These are phyloP conservation scores for Rosalia funebris DNA, from an alignment of 2,888 invertebrate species.

Conservation along the genomic window DNA sequence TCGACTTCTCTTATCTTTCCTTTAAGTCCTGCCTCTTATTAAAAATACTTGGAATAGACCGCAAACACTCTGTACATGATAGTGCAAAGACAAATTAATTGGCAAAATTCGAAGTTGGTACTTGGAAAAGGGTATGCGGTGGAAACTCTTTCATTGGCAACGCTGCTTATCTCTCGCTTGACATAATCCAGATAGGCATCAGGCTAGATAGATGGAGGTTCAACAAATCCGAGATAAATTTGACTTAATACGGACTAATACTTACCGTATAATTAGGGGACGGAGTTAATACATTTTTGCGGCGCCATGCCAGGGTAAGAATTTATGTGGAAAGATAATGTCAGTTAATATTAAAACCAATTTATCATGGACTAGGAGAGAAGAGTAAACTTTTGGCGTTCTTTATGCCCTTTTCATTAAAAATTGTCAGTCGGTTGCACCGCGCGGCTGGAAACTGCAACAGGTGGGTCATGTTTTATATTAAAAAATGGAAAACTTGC, in stretches of 20 bases:
- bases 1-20: too few relatives aligned
- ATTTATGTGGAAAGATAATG: slow-evolving; percentile 17
- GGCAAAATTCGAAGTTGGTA: too few relatives aligned
- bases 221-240: slow-evolving; percentile 10
- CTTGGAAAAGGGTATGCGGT: too few relatives aligned
- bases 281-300: slow-evolving; percentile 15
- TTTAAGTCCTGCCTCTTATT: too few relatives aligned
- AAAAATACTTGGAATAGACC: too few relatives aligned
- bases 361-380: slow-evolving; percentile 6
- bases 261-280: too few relatives aligned
- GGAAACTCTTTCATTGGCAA: too few relatives aligned
- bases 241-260: slow-evolving; percentile 9
- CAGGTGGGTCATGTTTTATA: background rate
- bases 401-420: background rate
- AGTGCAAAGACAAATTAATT: too few relatives aligned
- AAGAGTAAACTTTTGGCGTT: slow-evolving; percentile 4
- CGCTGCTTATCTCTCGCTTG: too few relatives aligned
- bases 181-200: too few relatives aligned
- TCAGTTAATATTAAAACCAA: slow-evolving; percentile 21
- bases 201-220: too few relatives aligned
- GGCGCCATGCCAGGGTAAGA: slow-evolving; percentile 1
- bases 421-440: background rate
- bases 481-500: background rate
- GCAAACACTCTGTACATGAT: too few relatives aligned
- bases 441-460: background rate